Evolutionary conservation across 1,140 invertebrate genomes (phyloP), one percentile per base, ranked within the genome.

Genomic region (Pseudoatta argentina): DNA sequence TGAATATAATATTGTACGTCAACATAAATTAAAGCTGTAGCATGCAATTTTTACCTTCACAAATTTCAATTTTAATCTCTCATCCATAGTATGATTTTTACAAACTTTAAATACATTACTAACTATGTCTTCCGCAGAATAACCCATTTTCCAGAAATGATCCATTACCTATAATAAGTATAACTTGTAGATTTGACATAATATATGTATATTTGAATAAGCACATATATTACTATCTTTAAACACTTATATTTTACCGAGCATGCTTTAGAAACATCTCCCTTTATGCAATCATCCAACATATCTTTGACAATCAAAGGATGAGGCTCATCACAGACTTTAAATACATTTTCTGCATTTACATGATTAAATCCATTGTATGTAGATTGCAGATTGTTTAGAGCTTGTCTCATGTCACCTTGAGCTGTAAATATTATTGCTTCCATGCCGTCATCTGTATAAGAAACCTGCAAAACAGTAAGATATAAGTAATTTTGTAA

Each of bases 321-420:
- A 96, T 99, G 99, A 0, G 99, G 99, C 94, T 99, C 99, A 95
- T 99, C 99, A 94, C 99, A 99, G 18, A 99, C 99, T 96, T 99
- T 99, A 93, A 99, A 99, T n/a, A 99, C 99, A 97, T 99, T 99
- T 92, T 98, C 97, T 86, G 97, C 97, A 88, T 97, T 99, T 2
- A 99, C 97, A 92, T 98, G 97, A 6, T 97, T 97, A 96, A 99
- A 99, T 34, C 99, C 99, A 95, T 99, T 98, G 63, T 97, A 97
- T 0, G 99, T 99, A 3, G 99, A 99, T 95, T 99, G 99, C 34
- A 99, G 95, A 96, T 99, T 99, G 95, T 99, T 99, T 18, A 99
- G 95, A 0, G 98, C 99, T 91, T 98, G 98, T 93, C 99, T 96
- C 98, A 99, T 98, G 94, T 99, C 99, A 1, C 99, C 99, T 96